Evolutionary conservation across 2,888 invertebrate genomes (phyloP), one percentile per base, ranked within the genome.

Genomic region (Mythimna loreyi): DNA sequence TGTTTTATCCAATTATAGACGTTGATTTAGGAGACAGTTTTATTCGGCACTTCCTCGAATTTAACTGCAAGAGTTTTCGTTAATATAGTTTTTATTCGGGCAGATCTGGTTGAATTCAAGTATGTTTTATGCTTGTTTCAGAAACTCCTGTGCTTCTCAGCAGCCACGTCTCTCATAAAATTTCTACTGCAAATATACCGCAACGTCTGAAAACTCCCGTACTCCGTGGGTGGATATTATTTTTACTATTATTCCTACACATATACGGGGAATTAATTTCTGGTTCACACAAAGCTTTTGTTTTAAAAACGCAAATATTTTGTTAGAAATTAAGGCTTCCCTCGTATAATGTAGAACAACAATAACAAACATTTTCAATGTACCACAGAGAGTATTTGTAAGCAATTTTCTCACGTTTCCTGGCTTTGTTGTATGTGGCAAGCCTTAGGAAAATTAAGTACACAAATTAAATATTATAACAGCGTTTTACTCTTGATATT

Each of bases 231-330:
- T 45, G 43, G 53, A 73, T 62, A 50, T 73, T 71, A 75, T 75
- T 73, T 65, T 13, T 56, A 61, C 59, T 60, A 61, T 67, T 60
- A 75, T 60, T 56, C 52, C 36, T 36, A 67, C 64, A 67, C 58
- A 63, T 55, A 60, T 58, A 53, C 56, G 45, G 21, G 36, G 45
- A 73, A 76, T 69, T 79, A 79, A 81, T 76, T 70, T 71, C 58
- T 66, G 71, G 60, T 79, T 67, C 65, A 50, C 55, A 69, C 53
- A 76, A 81, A 67, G 70, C 66, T 63, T 70, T 76, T 67, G 60
- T 79, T 81, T 80, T 78, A 59, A 72, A 73, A 81, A 73, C 47
- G 70, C 53, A 67, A 79, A 76, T 79, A 79, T 81, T 71, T 72
- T 81, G 64, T 64, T 68, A 74, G 57, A 64, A 78, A 70, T 74